Base-by-base conservation (phyloP, 37 sponge, comb jelly and placozoan species). In the Sycon ciliatum region DNA sequence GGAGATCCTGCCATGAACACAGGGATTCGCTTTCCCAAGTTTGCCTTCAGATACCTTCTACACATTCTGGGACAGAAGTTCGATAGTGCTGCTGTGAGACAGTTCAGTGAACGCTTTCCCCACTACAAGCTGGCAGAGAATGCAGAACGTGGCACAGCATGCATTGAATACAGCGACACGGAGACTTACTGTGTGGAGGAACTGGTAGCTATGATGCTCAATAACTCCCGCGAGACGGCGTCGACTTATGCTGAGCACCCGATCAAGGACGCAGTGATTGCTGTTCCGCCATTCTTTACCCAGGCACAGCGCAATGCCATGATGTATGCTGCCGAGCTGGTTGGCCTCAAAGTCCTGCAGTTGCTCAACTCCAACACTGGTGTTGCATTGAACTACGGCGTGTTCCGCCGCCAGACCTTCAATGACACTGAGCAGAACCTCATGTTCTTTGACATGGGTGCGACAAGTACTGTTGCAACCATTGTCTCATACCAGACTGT, bases 381-480 rank as follows among this genome's bases (percentile, higher is more conserved):
- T 38, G 94, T 80, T 66, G 94, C 86, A 34, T 74, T 92, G 55
- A 85, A 92, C 37, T 92, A 82, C 76, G 94, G 89, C 32, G 57
- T 82, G 31, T 89, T 89, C 69, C 72, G 83, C 22, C 81, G 81
- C 33, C 36, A 36, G 0, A 38, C 53, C 26, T 92, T 89, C 79
- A 88, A 88, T 76, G 46, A 60, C 34, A 67, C 77, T n/a, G 39
- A 80, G 1, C 65, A 69, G 39, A 81, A 76, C 56, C 46, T 83
- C 36, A 83, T 90, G 84, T 85, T 92, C 75, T 92, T 76, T 76
- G 94, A 92, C 64, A 85, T 92, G 81, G 94, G 94, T 34, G 80
- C 94, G 0, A 34, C 42, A 38, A 79, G 83, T 36, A 85, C 94
- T 36, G 78, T 65, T 26, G 89, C 86, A 9, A 76, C 89, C 57